Conservation (phyloP, 2,888 invertebrate species). For the Scelioninae gen. 1 region DNA sequence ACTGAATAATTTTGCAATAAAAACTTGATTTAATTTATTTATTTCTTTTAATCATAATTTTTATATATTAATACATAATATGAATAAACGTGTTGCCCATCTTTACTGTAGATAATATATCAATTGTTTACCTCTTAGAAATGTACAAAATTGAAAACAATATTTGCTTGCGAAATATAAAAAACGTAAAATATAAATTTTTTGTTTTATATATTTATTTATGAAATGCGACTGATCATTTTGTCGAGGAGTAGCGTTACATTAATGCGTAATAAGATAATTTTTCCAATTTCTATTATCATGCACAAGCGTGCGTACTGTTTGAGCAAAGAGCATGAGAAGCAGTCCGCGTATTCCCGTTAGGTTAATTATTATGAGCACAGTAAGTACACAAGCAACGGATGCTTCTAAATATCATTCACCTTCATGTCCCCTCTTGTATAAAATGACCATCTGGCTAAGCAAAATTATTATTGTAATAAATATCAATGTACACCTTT, state of each 20-base stretch:
- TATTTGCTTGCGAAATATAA: too few species aligned
- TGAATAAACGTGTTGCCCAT: too few species aligned
- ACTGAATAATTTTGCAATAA: too few species aligned
- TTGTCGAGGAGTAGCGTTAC: neutral
- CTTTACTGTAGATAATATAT: too few species aligned
- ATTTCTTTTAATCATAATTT: too few species aligned
- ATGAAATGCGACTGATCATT: neutral
- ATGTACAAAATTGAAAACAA: too few species aligned
- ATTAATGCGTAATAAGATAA: slow-evolving; percentile 23
- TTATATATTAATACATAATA: too few species aligned
- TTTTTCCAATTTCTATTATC: slow-evolving; percentile 35
- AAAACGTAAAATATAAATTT: neutral
- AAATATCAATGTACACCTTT: too few species aligned
- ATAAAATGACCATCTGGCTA: neutral
- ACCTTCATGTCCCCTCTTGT: slow-evolving; percentile 18
- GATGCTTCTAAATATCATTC: slow-evolving; percentile 53
- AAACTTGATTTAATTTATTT: too few species aligned
- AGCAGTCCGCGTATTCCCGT: slow-evolving; percentile 52
- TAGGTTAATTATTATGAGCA: slow-evolving; percentile 62
- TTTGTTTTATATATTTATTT: slow-evolving; percentile 20
- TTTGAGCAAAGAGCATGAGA: slow-evolving; percentile 48
- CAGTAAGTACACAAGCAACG: slow-evolving; percentile 24
- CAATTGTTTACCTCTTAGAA: too few species aligned
- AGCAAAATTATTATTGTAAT: neutral
- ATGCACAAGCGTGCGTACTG: slow-evolving; percentile 23